Evolutionary conservation across 2,888 invertebrate genomes (phyloP).

Genomic region (Zelleria hepariella): DNA sequence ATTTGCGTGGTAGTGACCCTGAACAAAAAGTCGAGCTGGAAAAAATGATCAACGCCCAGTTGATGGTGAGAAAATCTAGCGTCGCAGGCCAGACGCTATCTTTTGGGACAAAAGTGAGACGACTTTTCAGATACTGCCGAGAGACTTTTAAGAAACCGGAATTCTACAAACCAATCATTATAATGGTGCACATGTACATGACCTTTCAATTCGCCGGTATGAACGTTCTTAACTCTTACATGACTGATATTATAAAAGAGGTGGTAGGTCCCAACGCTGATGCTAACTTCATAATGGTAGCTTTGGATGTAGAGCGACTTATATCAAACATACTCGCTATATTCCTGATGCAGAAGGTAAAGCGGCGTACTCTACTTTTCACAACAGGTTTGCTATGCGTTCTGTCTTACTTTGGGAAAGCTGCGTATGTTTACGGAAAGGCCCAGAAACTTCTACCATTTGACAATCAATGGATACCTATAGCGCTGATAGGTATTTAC

Average conservation of each 20-base stretch:
- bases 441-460: slow-evolving; percentile 25
- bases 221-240: slow-evolving; percentile 77
- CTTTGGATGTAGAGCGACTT: slow-evolving; percentile 74
- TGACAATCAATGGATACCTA: slow-evolving; percentile 52
- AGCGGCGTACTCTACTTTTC: slow-evolving; percentile 72
- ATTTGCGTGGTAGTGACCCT: slow-evolving; percentile 67
- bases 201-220: slow-evolving; percentile 77
- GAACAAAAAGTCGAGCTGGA: slow-evolving; percentile 44
- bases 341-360: slow-evolving; percentile 69
- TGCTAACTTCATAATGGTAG: slow-evolving; percentile 74
- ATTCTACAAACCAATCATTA: slow-evolving; percentile 69
- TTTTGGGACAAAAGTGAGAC: slow-evolving; percentile 10
- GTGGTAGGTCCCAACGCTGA: slow-evolving; percentile 71
- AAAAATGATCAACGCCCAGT: slow-evolving; percentile 37
- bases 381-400: slow-evolving; percentile 71
- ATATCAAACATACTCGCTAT: slow-evolving; percentile 72
- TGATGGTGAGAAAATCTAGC: slow-evolving; percentile 22
- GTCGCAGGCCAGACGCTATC: slow-evolving; percentile 15
- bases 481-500: slow-evolving; percentile 63
- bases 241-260: slow-evolving; percentile 71
- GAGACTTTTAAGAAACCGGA: slow-evolving; percentile 46
- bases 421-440: slow-evolving; percentile 45
- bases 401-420: slow-evolving; percentile 64
- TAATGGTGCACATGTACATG: slow-evolving; percentile 73
- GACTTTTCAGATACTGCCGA: slow-evolving; percentile 23